Evolutionary conservation across 2,797 vertebrate genomes (phyloP), one percentile per base, ranked within the genome.

Genomic region (Lagodon rhomboides): DNA sequence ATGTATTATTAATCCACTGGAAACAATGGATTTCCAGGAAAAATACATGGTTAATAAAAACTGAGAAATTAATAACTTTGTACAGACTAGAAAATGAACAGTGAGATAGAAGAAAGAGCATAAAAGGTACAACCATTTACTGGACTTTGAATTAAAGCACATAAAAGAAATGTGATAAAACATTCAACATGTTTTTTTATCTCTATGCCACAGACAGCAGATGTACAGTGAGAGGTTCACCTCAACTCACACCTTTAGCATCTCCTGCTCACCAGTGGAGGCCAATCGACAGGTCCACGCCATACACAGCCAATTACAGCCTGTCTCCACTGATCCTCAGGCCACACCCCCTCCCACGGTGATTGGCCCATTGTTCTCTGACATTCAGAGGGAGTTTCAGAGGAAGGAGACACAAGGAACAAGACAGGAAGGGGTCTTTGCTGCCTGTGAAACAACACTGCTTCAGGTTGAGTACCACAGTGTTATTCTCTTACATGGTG

Each of bases 381-480:
- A 92, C 23, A 80, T 91, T 55, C 87, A 92, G 75, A 82, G 77
- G 53, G 87, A 90, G 63, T 84, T 91, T 68, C 77, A 84, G 58
- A 68, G 61, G 65, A 68, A 67, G 43, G 88, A 92, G 55, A 64
- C 15, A 11, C 38, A 54, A 3, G 73, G 47, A 53, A 25, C 1
- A 0, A 56, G 50, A 50, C 30, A 34, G 15, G 63, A 62, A 50
- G 50, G 8, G 2, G 5, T 15, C 12, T 27, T 17, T 1, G 2
- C 30, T 50, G 65, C 55, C 23, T 49, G 47, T 69, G 47, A 44
- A 2, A 53, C 16, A 25, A 88, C 51, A 59, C 22, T n/a, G 83
- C 20, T 77, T 63, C 91, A 90, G 91, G 88, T 59, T 16, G 8
- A 54, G 74, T 22, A 43, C 12, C 12, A 30, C 8, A 41, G 13